phyloP scores from a whole-genome alignment of 2,113 vertebrate species.

The Heterotilapia buettikoferi region DNA sequence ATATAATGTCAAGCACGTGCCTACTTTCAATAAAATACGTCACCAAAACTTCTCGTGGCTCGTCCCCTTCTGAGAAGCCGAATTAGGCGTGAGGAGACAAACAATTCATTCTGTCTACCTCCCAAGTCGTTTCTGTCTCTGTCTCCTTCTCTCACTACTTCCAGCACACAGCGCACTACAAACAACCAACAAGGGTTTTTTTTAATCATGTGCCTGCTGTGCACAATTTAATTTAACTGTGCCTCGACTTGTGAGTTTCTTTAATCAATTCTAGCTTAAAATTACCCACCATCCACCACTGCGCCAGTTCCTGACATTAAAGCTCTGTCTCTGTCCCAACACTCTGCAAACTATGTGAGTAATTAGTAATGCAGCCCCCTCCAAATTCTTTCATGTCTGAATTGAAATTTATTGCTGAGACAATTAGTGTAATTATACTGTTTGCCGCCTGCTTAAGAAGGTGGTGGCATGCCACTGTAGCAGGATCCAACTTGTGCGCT shows the following conservation, averaged over 20 bases:
- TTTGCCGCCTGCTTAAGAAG: slow-evolving; percentile 25
- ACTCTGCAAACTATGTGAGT: slow-evolving; percentile 32
- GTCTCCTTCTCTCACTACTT: neutral
- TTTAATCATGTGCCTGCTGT: slow-evolving; percentile 1
- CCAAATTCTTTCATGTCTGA: slow-evolving; percentile 69
- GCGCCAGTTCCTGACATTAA: slow-evolving; percentile 3
- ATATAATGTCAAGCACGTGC: neutral
- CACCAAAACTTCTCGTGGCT: neutral
- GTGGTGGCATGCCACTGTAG: slow-evolving; percentile 14
- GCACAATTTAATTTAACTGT: slow-evolving; percentile 34
- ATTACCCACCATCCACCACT: slow-evolving; percentile 29
- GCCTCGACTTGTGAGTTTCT: slow-evolving; percentile 29
- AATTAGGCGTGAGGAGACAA: slow-evolving; percentile 31
- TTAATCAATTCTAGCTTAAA: slow-evolving; percentile 37
- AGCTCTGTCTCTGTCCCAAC: slow-evolving; percentile 11
- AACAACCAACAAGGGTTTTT: neutral
- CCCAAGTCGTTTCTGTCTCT: neutral
- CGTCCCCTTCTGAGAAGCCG: neutral
- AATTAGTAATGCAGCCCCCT: slow-evolving; percentile 55
- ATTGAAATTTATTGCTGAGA: slow-evolving; percentile 65
- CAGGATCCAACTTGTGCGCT: slow-evolving; percentile 54
- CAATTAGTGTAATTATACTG: slow-evolving; percentile 67
- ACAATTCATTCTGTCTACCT: slow-evolving; percentile 11
- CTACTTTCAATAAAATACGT: neutral
- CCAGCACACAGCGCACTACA: neutral